A percentile compares a stretch with the other conserved stretches of the same genome.
phyloP scores from a whole-genome alignment of 2,888 invertebrate genomes.

The Sceliomorpha sp. region DNA sequence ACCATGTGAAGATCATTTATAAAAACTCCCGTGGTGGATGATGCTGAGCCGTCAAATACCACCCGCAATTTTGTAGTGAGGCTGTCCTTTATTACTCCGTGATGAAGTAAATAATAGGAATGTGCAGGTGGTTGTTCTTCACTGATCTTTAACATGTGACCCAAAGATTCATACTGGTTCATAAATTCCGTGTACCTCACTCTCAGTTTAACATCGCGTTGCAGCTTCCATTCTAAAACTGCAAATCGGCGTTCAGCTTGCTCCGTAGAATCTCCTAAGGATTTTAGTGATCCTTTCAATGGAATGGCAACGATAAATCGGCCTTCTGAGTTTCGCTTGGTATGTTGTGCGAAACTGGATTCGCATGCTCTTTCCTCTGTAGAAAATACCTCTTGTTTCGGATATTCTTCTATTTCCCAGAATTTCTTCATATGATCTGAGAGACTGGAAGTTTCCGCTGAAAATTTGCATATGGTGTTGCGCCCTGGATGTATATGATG shows the following conservation, averaged over 20 bases:
- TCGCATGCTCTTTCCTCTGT: slow-evolving; percentile 7
- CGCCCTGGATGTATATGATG: too few species aligned
- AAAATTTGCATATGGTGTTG: too few species aligned
- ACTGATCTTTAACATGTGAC: slow-evolving; percentile 16
- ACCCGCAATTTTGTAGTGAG: slow-evolving; percentile 63
- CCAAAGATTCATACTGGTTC: slow-evolving; percentile 13
- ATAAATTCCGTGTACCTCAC: slow-evolving; percentile 6
- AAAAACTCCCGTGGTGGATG: slow-evolving; percentile 53
- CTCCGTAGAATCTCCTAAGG: slow-evolving; percentile 10
- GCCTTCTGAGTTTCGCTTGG: slow-evolving; percentile 3
- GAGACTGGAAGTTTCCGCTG: background rate
- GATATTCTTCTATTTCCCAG: too few species aligned
- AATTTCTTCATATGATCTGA: slow-evolving; percentile 4
- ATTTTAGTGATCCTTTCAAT: slow-evolving; percentile 4
- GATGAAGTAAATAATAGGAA: slow-evolving; percentile 15
- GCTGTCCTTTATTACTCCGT: slow-evolving; percentile 37
- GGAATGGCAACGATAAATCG: slow-evolving; percentile 8
- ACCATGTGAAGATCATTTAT: slow-evolving; percentile 57
- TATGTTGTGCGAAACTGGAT: background rate
- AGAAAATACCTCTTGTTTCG: slow-evolving; percentile 1
- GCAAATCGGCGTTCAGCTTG: too few species aligned
- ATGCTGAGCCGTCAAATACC: too few species aligned
- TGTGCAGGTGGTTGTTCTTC: slow-evolving; percentile 3
- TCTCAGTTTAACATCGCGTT: background rate
- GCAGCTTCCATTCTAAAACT: slow-evolving; percentile 11